phyloP scores from a whole-genome alignment of 2,888 invertebrate genomes.

The Blastobasis adustella region DNA sequence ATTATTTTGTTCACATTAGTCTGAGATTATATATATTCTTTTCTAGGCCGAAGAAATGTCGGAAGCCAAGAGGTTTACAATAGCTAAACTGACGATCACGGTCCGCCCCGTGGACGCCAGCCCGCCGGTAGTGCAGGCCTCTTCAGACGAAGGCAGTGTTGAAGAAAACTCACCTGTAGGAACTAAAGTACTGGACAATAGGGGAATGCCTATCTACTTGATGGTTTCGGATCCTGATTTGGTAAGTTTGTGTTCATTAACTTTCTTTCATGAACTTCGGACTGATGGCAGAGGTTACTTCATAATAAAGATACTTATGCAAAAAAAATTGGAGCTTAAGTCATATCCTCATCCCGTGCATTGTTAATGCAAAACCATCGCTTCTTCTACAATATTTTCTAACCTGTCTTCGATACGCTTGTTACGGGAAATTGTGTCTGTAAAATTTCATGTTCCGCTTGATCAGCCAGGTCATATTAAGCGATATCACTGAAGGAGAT shows the following conservation, averaged over 20 bases:
- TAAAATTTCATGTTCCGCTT: too few relatives aligned
- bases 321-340: too few relatives aligned
- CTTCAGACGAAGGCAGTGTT: constrained; percentile 84
- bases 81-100: constrained; percentile 86
- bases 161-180: constrained; percentile 91
- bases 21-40: background rate
- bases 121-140: constrained; percentile 84
- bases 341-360: too few relatives aligned
- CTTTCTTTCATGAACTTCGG: background rate
- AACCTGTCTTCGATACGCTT: too few relatives aligned
- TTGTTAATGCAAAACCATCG: too few relatives aligned
- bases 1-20: background rate
- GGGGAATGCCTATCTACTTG: constrained; percentile 80
- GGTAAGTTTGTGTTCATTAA: constrained; percentile 63
- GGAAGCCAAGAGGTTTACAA: constrained; percentile 85
- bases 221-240: constrained; percentile 89
- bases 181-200: constrained; percentile 82
- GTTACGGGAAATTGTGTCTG: too few relatives aligned
- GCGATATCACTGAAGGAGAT: too few relatives aligned
- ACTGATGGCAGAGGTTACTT: too few relatives aligned
- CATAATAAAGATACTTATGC: background rate
- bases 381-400: too few relatives aligned
- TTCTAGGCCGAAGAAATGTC: constrained; percentile 87
- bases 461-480: too few relatives aligned
- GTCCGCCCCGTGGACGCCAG: constrained; percentile 91